Evolutionary conservation across 2,888 invertebrate species (phyloP).

Genomic region (Colletes collaris): DNA sequence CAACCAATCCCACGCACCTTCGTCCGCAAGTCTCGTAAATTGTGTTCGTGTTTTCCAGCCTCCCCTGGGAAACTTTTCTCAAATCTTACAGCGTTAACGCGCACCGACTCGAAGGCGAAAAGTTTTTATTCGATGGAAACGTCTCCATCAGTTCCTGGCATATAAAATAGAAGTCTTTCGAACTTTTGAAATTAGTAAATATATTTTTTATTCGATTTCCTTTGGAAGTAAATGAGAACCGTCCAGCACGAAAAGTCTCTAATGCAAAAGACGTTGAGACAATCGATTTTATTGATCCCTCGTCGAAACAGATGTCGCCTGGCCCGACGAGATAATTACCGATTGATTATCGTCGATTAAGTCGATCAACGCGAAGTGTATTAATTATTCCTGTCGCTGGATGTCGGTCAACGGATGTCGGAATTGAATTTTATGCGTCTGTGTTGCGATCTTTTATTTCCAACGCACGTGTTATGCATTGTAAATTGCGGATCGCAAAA

Average conservation of each 20-base stretch:
- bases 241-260: too few relatives aligned
- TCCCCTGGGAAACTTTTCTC: conserved; percentile 15
- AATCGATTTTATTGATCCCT: too few relatives aligned
- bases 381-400: conserved; percentile 29
- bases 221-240: too few relatives aligned
- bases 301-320: conserved; percentile 29
- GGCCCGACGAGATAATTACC: conserved; percentile 52
- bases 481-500: not conserved
- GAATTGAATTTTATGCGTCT: not conserved
- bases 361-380: conserved; percentile 41
- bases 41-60: conserved; percentile 6
- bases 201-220: too few relatives aligned
- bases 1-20: conserved; percentile 43
- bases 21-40: conserved; percentile 29
- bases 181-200: too few relatives aligned
- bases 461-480: too few relatives aligned
- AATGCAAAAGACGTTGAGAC: not conserved
- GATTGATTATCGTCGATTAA: conserved; percentile 74
- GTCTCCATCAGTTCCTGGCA: too few relatives aligned
- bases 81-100: too few relatives aligned
- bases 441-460: too few relatives aligned
- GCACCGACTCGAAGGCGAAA: too few relatives aligned
- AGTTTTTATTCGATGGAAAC: too few relatives aligned
- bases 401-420: not conserved
- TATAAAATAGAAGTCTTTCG: too few relatives aligned